These are phyloP conservation scores for Sebastolobus altivelis DNA, from an alignment of 2,797 vertebrate genomes.

Conservation along the genomic window DNA sequence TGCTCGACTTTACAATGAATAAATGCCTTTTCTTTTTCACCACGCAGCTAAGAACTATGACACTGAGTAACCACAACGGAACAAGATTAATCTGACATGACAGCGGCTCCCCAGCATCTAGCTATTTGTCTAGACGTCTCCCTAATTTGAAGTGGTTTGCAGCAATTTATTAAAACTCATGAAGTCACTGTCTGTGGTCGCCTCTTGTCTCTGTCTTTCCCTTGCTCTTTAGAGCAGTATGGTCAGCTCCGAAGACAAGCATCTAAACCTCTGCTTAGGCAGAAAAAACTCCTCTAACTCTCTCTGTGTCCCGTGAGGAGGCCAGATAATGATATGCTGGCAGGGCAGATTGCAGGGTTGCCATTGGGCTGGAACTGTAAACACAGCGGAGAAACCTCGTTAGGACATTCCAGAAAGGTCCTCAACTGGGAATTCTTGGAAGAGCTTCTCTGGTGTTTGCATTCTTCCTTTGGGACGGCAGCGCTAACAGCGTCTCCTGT, in stretches of 20 bases:
- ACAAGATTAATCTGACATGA: constrained; percentile 36
- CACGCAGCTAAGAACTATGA: constrained; percentile 1
- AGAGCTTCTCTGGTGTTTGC: constrained; percentile 75
- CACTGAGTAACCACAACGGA: constrained; percentile 21
- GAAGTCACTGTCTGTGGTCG: constrained; percentile 47
- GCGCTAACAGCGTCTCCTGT: constrained; percentile 65
- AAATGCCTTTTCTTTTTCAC: constrained; percentile 17
- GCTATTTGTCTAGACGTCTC: constrained; percentile 52
- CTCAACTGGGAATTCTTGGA: constrained; percentile 83
- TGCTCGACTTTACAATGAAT: constrained; percentile 16
- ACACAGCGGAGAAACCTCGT: constrained; percentile 76
- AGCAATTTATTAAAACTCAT: constrained; percentile 41
- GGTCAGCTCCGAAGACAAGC: constrained; percentile 55
- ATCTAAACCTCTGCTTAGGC: constrained; percentile 50
- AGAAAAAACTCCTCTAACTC: constrained; percentile 56
- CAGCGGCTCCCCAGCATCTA: constrained; percentile 21
- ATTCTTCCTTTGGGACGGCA: constrained; percentile 76
- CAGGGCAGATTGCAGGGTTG: constrained; percentile 81
- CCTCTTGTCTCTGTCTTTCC: constrained; percentile 27
- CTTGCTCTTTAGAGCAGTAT: constrained; percentile 37
- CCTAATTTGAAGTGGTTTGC: constrained; percentile 47
- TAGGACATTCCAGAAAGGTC: constrained; percentile 85
- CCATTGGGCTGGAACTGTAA: constrained; percentile 81
- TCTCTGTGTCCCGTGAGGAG: constrained; percentile 66
- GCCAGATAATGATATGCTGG: constrained; percentile 80